Base-by-base conservation (phyloP, 2,888 invertebrate genomes). In the Liodrosophila aerea region DNA sequence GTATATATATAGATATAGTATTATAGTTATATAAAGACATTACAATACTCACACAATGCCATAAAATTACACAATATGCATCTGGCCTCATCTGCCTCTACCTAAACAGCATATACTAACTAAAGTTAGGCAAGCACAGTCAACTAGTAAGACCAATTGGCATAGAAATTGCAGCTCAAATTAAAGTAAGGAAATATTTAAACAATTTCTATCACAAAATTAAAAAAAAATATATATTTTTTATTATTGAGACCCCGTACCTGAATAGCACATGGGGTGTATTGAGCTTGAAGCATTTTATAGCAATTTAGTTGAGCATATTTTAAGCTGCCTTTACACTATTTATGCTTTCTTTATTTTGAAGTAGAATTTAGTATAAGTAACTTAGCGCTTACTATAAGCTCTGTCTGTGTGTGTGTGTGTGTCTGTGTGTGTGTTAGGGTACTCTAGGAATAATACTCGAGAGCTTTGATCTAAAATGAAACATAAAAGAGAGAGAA, bases 381-480 rank as follows among this genome's bases (percentile, higher is more conserved):
- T n/a, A n/a, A n/a, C n/a, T n/a, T n/a, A n/a, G n/a, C n/a, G n/a
- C n/a, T n/a, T 50, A 33, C 37, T 50, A 13, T 7, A 30, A 30
- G n/a, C n/a, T n/a, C n/a, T n/a, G n/a, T n/a, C n/a, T n/a, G 22
- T 30, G 39, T 52, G 40, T 59, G 44, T 40, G 45, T 64, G 44
- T 39, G 33, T 50, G 50, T 65, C 61, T 61, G 61, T 69, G 64
- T 68, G 64, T 68, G 41, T 60, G 44, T 52, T 34, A 56, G 47
- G 39, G 41, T 57, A 40, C 58, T 73, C 73, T 76, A 84, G 61
- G 76, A 76, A 76, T 76, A 85, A 73, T 73, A 86, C 73, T 86
- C 89, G 81, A 80, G 66, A 81, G 82, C 87, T 73, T 88, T 87
- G 78, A 88, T 87, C 88, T 89, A 89, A 80, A 89, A 89, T 75